Percentiles rank a stretch among this genome's conserved stretches.
These are phyloP conservation scores for Presbytis comata DNA, from an alignment of 2,797 vertebrate genomes.

Conservation along the genomic window DNA sequence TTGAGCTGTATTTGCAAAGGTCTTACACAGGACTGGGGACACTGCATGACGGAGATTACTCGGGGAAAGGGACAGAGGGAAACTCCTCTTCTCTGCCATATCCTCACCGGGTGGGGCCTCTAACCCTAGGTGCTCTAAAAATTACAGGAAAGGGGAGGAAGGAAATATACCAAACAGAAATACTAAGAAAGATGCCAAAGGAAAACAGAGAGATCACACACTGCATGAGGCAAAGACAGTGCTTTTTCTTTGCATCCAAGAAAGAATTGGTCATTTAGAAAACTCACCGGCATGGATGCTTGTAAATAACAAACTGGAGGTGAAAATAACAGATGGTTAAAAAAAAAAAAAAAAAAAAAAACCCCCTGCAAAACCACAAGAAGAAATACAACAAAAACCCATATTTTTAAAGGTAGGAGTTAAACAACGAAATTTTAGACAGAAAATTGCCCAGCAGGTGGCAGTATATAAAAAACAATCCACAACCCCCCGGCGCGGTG, in stretches of 20 bases:
- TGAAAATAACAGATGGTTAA: slow-evolving; percentile 45
- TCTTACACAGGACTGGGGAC: neutral
- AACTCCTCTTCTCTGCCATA: neutral
- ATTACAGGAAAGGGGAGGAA: neutral
- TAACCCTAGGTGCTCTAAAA: neutral
- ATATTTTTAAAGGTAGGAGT: too few relatives aligned
- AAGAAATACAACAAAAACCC: too few relatives aligned
- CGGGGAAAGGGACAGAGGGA: neutral
- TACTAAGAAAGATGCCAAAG: neutral
- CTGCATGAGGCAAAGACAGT: neutral
- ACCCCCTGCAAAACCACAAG: too few relatives aligned
- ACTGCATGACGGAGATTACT: neutral
- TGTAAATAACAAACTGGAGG: slow-evolving; percentile 39
- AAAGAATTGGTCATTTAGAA: slow-evolving; percentile 48
- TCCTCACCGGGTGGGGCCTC: neutral
- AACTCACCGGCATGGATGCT: neutral
- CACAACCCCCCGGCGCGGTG: too few relatives aligned
- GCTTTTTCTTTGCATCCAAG: neutral
- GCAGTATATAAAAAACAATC: too few relatives aligned
- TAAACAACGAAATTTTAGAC: too few relatives aligned
- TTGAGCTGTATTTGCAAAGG: neutral
- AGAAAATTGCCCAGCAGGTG: too few relatives aligned
- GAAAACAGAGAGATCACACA: neutral
- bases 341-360: neutral
- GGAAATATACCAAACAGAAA: neutral